Evolutionary conservation across 2,797 vertebrate genomes (phyloP).

Genomic region (Acipenser oxyrinchus): DNA sequence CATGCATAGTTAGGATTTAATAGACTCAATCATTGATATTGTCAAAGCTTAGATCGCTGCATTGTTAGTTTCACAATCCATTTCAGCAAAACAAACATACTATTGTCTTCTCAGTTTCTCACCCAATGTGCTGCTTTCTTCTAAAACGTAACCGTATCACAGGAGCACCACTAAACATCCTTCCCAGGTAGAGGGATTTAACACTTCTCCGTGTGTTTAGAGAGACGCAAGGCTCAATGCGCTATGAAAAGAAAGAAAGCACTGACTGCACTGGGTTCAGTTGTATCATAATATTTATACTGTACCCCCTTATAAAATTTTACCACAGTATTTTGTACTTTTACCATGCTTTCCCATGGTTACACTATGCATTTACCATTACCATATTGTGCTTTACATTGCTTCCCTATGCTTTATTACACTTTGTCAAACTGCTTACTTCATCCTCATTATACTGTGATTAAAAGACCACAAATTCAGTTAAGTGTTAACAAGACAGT

Average conservation of each 20-base stretch:
- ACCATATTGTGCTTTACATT: background rate
- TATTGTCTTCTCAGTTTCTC: slow-evolving; percentile 24
- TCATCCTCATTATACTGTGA: no score
- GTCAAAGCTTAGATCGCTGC: no score
- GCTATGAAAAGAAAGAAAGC: slow-evolving; percentile 44
- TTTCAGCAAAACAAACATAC: no score
- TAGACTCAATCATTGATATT: no score
- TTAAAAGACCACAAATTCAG: no score
- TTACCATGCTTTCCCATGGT: no score
- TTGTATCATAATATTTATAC: background rate
- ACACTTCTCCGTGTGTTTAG: slow-evolving; percentile 73
- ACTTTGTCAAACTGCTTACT: no score
- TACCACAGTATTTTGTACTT: background rate
- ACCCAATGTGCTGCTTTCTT: slow-evolving; percentile 80
- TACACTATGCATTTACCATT: no score
- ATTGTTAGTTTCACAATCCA: no score
- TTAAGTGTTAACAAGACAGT: no score
- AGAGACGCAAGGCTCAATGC: slow-evolving; percentile 70
- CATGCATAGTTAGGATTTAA: no score
- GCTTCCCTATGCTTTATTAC: no score
- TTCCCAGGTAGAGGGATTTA: slow-evolving; percentile 84
- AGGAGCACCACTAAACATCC: slow-evolving; percentile 85
- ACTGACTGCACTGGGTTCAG: background rate
- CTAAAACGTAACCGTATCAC: slow-evolving; percentile 85
- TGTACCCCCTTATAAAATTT: background rate